Percentiles rank a stretch among this genome's conserved stretches.
phyloP scores from a whole-genome alignment of 2,113 vertebrate genomes.

The Urocolius indicus region DNA sequence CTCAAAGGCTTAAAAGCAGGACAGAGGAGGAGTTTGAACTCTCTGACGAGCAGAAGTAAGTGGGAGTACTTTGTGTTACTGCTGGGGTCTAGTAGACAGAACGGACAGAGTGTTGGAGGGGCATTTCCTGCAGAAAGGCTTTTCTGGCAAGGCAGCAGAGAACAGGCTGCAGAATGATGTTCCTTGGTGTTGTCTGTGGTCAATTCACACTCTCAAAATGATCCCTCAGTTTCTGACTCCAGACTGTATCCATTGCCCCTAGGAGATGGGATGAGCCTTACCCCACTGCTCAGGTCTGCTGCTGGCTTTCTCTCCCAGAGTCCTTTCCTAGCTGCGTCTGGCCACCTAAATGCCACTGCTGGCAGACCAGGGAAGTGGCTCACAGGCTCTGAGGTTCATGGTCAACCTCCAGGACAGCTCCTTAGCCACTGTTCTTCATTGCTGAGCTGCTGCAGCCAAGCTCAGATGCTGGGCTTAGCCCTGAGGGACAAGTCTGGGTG shows the following conservation, averaged over 20 bases:
- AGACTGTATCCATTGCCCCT: not conserved
- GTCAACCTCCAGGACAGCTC: not conserved
- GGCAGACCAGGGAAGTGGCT: not conserved
- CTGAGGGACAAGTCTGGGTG: not conserved
- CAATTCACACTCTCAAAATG: not conserved
- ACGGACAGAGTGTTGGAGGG: not conserved
- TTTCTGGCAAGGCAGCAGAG: not conserved
- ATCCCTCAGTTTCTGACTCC: not conserved
- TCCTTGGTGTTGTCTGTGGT: not conserved
- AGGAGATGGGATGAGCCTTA: not conserved
- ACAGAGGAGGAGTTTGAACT: slow-evolving; percentile 75
- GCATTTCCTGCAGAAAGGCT: not conserved
- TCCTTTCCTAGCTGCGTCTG: not conserved
- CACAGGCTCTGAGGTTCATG: not conserved
- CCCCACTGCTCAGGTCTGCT: not conserved
- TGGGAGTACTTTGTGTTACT: not conserved
- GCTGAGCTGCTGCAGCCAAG: not conserved
- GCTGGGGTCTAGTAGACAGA: not conserved
- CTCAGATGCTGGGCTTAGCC: not conserved
- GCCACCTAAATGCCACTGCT: too few species aligned
- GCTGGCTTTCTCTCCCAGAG: fast-evolving
- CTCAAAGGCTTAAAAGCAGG: slow-evolving; percentile 72
- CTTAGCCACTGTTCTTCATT: fast-evolving
- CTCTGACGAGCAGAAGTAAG: slow-evolving; percentile 84
- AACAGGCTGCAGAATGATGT: not conserved